Conservation (phyloP, 2,888 invertebrate genomes). For the Drosophila helvetica region DNA sequence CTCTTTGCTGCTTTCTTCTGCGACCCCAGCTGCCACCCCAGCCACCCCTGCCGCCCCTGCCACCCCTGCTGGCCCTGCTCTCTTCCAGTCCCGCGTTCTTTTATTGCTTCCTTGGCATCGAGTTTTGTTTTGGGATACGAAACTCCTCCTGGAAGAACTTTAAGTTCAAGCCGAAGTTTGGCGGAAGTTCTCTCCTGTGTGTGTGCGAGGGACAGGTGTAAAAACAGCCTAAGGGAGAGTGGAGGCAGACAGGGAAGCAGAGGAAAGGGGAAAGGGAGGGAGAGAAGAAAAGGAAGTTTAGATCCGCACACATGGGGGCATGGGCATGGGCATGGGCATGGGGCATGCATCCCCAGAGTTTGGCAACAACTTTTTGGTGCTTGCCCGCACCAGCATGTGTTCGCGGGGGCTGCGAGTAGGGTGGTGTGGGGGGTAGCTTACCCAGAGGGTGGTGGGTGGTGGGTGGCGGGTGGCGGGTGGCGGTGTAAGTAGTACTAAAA, state of each 20-base stretch:
- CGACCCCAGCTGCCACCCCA: conserved; percentile 19
- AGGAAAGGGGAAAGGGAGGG: neutral
- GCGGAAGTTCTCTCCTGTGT: conserved; percentile 19
- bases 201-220: conserved; percentile 31
- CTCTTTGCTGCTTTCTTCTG: conserved; percentile 23
- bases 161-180: conserved; percentile 42
- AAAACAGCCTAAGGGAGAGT: conserved; percentile 36
- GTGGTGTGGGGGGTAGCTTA: conserved; percentile 1
- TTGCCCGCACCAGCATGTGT: conserved; percentile 1
- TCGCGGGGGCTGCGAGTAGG: conserved; percentile 2
- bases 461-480: neutral
- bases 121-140: neutral
- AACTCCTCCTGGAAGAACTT: conserved; percentile 20
- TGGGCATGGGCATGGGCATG: too few relatives aligned
- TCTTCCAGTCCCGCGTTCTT: neutral
- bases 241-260: neutral
- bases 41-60: too few relatives aligned
- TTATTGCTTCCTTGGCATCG: conserved; percentile 4
- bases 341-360: conserved; percentile 42
- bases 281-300: conserved; percentile 11
- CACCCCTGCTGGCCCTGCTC: neutral
- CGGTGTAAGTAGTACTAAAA: conserved; percentile 10
- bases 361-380: conserved; percentile 29
- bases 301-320: conserved; percentile 13
- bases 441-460: conserved; percentile 8